Evolutionary conservation across 1,140 invertebrate species (phyloP).

Genomic region (Amphibalanus amphitrite): DNA sequence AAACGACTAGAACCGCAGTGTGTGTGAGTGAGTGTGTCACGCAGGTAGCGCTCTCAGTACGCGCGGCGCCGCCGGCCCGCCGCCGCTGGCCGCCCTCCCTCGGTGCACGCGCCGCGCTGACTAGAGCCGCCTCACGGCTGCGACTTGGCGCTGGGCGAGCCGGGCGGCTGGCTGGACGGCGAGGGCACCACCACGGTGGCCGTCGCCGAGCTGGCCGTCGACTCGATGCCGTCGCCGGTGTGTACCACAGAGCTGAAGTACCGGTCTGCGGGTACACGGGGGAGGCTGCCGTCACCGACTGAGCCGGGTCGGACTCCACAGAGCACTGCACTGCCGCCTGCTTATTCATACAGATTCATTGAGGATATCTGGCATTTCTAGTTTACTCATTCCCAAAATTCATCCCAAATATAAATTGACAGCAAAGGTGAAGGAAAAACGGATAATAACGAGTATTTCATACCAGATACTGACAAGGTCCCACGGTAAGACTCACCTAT

Average conservation of each 20-base stretch:
- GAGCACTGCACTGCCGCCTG: no score
- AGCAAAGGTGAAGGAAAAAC: no score
- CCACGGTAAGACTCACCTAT: no score
- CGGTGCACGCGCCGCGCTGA: background rate
- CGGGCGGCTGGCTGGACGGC: background rate
- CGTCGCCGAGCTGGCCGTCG: constrained; percentile 12
- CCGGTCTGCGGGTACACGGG: constrained; percentile 21
- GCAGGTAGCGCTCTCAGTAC: background rate
- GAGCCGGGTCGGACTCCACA: no score
- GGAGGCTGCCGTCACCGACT: background rate
- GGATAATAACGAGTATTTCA: no score
- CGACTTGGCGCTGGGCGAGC: background rate
- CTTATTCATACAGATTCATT: no score
- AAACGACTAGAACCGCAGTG: background rate
- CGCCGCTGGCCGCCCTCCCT: no score
- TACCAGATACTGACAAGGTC: no score
- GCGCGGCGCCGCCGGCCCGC: no score
- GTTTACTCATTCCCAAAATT: no score
- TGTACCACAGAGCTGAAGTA: constrained; percentile 29
- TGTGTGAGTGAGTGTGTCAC: background rate
- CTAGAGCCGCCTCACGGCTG: background rate
- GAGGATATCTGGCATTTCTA: no score
- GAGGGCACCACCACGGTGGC: constrained; percentile 7
- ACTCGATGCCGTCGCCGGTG: constrained; percentile 24
- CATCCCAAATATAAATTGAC: no score